phyloP scores from a whole-genome alignment of 2,113 vertebrate species.

The Gopherus evgoodei region DNA sequence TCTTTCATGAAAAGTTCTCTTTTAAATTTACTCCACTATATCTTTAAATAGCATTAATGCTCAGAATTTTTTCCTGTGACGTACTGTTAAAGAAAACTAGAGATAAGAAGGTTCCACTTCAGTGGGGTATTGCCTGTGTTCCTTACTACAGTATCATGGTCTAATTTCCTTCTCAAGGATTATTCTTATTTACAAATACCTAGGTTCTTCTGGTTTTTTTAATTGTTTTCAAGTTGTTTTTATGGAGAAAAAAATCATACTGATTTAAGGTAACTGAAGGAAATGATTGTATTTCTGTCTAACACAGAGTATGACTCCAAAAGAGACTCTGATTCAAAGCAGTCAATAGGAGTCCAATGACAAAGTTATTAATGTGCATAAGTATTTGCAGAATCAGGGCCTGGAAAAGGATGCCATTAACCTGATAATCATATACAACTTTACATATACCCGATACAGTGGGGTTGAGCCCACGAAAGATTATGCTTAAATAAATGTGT shows the following conservation, averaged over 20 bases:
- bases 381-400: constrained; percentile 32
- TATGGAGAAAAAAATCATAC: background rate
- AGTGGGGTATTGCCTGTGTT: background rate
- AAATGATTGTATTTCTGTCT: background rate
- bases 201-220: background rate
- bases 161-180: background rate
- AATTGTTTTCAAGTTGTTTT: background rate
- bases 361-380: constrained; percentile 54
- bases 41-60: background rate
- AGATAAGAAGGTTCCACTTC: background rate
- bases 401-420: constrained; percentile 23
- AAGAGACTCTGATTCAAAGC: background rate
- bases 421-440: background rate
- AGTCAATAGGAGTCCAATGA: constrained; percentile 42
- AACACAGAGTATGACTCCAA: constrained; percentile 13
- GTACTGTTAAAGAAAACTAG: background rate
- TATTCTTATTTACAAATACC: background rate
- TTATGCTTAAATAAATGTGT: too few species aligned
- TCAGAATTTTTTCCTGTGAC: accelerated
- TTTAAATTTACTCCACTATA: background rate
- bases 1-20: background rate
- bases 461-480: too few species aligned
- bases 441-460: background rate
- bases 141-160: background rate
- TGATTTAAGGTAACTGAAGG: background rate